Percentiles rank a stretch among this genome's conserved stretches.
These are phyloP conservation scores for Habropoda laboriosa DNA, from an alignment of 1,140 invertebrate genomes.

Conservation along the genomic window DNA sequence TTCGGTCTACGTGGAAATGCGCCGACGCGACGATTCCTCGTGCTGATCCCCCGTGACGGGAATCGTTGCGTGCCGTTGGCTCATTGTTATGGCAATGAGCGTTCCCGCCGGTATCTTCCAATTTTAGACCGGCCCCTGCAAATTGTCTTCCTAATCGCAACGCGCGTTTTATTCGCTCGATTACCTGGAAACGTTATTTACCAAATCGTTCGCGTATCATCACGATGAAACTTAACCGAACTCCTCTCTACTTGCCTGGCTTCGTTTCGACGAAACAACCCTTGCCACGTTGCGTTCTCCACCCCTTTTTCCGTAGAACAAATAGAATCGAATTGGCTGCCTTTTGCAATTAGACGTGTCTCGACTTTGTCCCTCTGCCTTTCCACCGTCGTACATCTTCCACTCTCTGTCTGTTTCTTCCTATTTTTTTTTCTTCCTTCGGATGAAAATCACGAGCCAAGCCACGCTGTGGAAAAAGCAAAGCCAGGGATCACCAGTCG, in stretches of 20 bases:
- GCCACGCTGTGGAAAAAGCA: slow-evolving; percentile 3
- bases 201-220: slow-evolving; percentile 50
- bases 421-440: background rate
- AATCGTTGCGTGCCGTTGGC: slow-evolving; percentile 57
- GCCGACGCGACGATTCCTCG: slow-evolving; percentile 61
- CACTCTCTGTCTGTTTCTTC: background rate
- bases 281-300: no score
- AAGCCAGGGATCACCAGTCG: slow-evolving; percentile 38
- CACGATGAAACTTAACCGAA: slow-evolving; percentile 27
- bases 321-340: background rate
- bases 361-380: background rate
- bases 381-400: background rate
- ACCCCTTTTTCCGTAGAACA: background rate
- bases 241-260: background rate
- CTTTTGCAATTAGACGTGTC: slow-evolving; percentile 8
- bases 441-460: background rate
- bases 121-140: slow-evolving; percentile 55
- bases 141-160: slow-evolving; percentile 63
- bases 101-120: slow-evolving; percentile 60
- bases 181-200: slow-evolving; percentile 63
- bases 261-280: background rate
- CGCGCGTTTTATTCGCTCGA: slow-evolving; percentile 51
- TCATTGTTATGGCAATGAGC: slow-evolving; percentile 64
- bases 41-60: slow-evolving; percentile 57
- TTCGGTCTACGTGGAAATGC: slow-evolving; percentile 43